These are phyloP conservation scores for Entelurus aequoreus DNA, from an alignment of 2,113 vertebrate species.

Conservation along the genomic window DNA sequence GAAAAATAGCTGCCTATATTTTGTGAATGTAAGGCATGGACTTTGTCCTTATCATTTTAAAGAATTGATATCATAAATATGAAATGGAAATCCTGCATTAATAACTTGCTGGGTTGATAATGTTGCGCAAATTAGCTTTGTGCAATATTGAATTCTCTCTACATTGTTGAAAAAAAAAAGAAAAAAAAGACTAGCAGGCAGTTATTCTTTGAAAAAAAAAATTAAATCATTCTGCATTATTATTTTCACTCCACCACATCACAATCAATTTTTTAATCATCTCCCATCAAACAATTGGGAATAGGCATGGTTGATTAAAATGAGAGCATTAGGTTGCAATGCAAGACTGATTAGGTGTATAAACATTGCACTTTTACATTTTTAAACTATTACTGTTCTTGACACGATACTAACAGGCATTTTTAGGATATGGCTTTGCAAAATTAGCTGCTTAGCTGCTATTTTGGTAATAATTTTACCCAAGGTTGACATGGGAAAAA, in stretches of 20 bases:
- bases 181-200: too few relatives aligned
- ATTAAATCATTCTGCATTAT: background rate
- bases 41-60: background rate
- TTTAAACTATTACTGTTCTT: background rate
- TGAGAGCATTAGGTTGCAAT: background rate
- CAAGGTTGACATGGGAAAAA: too few relatives aligned
- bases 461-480: too few relatives aligned
- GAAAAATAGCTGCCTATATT: too few relatives aligned
- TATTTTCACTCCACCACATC: background rate
- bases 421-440: too few relatives aligned
- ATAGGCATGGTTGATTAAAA: background rate
- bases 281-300: background rate
- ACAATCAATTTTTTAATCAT: background rate
- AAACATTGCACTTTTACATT: too few relatives aligned
- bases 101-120: conserved; percentile 2
- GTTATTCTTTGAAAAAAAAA: too few relatives aligned
- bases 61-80: too few relatives aligned
- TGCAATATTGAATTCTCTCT: background rate
- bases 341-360: background rate
- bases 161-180: background rate
- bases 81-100: background rate
- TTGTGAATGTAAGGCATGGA: background rate
- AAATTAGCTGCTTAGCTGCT: too few relatives aligned
- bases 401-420: background rate
- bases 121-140: conserved; percentile 8